Conservation (phyloP, 1,140 invertebrate genomes). For the Camponotus vicinus region DNA sequence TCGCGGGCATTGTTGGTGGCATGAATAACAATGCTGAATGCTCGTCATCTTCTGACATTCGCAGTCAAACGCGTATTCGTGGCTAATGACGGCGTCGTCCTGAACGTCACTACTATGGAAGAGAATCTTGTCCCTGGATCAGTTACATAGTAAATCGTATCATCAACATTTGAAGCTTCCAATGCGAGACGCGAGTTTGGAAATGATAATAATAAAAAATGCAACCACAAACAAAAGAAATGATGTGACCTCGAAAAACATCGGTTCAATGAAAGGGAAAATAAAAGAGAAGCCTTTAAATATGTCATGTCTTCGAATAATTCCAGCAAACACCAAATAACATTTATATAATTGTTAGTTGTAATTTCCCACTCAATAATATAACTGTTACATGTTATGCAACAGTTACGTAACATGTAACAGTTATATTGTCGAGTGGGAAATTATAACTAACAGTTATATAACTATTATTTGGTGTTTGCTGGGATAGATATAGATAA, state of each 20-base stretch:
- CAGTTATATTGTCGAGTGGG: too few relatives aligned
- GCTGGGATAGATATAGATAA: neutral
- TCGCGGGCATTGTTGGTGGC: conserved; percentile 43
- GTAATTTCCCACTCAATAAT: too few relatives aligned
- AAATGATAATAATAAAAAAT: neutral
- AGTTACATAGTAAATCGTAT: neutral
- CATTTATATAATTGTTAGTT: too few relatives aligned
- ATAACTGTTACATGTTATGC: too few relatives aligned
- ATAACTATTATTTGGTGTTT: too few relatives aligned
- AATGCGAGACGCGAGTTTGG: too few relatives aligned
- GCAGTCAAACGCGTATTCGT: conserved; percentile 57
- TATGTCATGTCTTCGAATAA: neutral
- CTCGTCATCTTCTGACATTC: conserved; percentile 69
- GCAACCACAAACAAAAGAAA: neutral
- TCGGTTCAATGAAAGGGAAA: too few relatives aligned
- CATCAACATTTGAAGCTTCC: neutral
- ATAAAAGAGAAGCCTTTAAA: neutral
- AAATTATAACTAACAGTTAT: too few relatives aligned
- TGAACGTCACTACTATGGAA: too few relatives aligned
- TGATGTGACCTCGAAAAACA: neutral
- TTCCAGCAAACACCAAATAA: too few relatives aligned
- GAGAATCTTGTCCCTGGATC: neutral
- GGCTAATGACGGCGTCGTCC: conserved; percentile 18
- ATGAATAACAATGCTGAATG: conserved; percentile 67
- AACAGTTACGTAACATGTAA: too few relatives aligned